Conservation (phyloP, 2,797 vertebrate genomes). For the Silurus lanzhouensis region DNA sequence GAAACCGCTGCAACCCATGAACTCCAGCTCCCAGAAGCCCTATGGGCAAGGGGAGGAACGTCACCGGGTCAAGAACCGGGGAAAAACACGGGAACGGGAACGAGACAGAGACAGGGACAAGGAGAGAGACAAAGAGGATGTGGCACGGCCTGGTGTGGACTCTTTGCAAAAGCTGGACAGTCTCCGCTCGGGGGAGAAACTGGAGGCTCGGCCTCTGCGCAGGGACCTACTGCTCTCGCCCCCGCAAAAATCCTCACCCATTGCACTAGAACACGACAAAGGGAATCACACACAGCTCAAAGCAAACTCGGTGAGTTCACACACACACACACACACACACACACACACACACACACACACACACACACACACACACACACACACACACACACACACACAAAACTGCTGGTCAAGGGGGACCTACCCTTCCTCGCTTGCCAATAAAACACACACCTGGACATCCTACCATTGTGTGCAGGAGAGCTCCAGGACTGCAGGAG, state of each 20-base stretch:
- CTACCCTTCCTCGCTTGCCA: no score
- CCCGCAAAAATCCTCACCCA: slow-evolving; percentile 90
- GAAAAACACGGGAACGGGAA: slow-evolving; percentile 83
- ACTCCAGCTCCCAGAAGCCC: slow-evolving; percentile 88
- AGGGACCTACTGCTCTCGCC: slow-evolving; percentile 94
- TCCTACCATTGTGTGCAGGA: not conserved
- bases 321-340: slow-evolving; percentile 13
- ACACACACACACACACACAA: no score
- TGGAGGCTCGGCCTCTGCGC: slow-evolving; percentile 86
- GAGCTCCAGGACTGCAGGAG: not conserved
- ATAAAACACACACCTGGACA: no score
- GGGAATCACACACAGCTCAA: slow-evolving; percentile 83
- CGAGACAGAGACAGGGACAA: slow-evolving; percentile 71
- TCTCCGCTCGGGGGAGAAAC: slow-evolving; percentile 73
- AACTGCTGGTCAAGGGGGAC: no score
- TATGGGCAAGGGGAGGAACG: slow-evolving; percentile 81
- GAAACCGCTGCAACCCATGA: slow-evolving; percentile 94
- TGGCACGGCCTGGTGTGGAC: slow-evolving; percentile 62
- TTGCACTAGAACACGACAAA: slow-evolving; percentile 84
- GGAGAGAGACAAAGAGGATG: slow-evolving; percentile 30
- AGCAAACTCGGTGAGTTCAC: slow-evolving; percentile 84
- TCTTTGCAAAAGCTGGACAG: slow-evolving; percentile 86
- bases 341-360: slow-evolving; percentile 13
- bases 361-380: no score
- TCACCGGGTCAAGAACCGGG: slow-evolving; percentile 81